phyloP scores from a whole-genome alignment of 2,113 vertebrate genomes.

The Rutilus rutilus region DNA sequence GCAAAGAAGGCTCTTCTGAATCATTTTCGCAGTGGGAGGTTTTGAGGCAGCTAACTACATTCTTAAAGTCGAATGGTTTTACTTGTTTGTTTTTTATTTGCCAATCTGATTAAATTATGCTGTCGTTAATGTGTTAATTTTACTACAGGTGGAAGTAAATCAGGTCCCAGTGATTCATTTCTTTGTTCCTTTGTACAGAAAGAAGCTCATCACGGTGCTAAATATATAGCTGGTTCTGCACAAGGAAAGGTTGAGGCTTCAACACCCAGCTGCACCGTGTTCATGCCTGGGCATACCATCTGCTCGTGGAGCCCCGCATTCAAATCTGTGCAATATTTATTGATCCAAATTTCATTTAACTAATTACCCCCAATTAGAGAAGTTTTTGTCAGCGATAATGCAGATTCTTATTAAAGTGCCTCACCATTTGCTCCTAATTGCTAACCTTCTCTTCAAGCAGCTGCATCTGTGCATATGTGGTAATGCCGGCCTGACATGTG shows the following conservation, averaged over 20 bases:
- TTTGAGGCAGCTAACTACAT: conserved; percentile 50
- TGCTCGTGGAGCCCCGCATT: conserved; percentile 33
- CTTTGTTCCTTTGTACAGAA: conserved; percentile 13
- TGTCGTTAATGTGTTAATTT: conserved; percentile 54
- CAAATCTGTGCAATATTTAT: conserved; percentile 53
- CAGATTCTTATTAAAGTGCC: conserved; percentile 45
- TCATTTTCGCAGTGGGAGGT: conserved; percentile 61
- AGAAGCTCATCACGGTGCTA: neutral
- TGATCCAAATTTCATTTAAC: conserved; percentile 50
- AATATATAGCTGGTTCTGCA: neutral
- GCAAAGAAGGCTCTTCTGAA: conserved; percentile 59
- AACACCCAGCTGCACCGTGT: neutral
- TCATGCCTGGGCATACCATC: conserved; percentile 45
- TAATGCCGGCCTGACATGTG: neutral
- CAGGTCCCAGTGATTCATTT: conserved; percentile 48
- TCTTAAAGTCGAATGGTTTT: conserved; percentile 45
- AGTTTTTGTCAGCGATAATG: conserved; percentile 50
- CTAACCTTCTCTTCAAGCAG: conserved; percentile 51
- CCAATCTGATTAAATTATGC: conserved; percentile 56
- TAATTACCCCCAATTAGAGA: conserved; percentile 57
- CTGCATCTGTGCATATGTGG: conserved; percentile 36
- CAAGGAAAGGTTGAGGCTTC: conserved; percentile 6
- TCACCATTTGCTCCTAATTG: conserved; percentile 51
- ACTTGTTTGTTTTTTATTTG: conserved; percentile 53
- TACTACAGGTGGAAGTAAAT: conserved; percentile 58